These are phyloP conservation scores for Sciurus niger DNA, from an alignment of 2,113 vertebrate genomes.

Conservation along the genomic window DNA sequence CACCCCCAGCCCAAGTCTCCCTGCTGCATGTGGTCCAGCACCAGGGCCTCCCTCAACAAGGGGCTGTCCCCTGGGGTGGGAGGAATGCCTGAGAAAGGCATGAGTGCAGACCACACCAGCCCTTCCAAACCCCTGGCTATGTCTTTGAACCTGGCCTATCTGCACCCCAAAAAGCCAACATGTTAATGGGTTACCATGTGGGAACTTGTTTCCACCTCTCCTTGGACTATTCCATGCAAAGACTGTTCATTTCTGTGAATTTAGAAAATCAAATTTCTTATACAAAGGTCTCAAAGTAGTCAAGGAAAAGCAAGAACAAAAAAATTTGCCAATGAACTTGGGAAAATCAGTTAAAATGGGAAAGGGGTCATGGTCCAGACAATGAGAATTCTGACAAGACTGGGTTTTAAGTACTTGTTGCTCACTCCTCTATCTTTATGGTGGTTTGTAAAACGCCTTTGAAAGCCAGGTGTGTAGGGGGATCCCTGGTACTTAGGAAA, in stretches of 20 bases:
- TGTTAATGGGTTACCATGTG: accelerated
- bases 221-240: not conserved
- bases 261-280: not conserved
- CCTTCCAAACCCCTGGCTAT: accelerated
- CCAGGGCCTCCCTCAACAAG: not conserved
- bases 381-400: not conserved
- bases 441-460: not conserved
- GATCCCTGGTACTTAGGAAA: slow-evolving; percentile 70
- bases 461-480: not conserved
- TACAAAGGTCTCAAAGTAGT: not conserved
- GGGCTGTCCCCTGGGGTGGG: not conserved
- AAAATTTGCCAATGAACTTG: not conserved
- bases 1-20: accelerated
- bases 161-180: not conserved
- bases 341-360: not conserved
- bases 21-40: accelerated
- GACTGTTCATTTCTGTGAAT: not conserved
- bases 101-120: not conserved
- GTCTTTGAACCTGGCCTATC: not conserved
- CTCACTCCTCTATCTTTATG: not conserved
- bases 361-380: not conserved
- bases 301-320: not conserved
- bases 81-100: not conserved
- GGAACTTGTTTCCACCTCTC: not conserved
- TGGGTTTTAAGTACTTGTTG: slow-evolving; percentile 36